A percentile compares a stretch with the other conserved stretches of the same genome.
These are phyloP conservation scores for Thera britannica DNA, from an alignment of 2,888 invertebrate genomes.

Conservation along the genomic window DNA sequence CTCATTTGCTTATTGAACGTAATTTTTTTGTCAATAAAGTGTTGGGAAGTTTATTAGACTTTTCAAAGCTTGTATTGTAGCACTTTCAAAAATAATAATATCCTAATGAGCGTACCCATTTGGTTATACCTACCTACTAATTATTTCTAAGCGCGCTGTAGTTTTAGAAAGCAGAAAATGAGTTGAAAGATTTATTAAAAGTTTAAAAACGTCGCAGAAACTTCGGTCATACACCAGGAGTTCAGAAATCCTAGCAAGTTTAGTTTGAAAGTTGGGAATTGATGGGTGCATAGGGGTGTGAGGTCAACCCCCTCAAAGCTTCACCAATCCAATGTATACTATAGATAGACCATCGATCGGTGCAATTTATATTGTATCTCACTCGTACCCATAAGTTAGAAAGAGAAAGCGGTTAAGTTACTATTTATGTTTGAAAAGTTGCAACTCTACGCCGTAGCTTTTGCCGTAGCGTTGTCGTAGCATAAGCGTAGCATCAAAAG, in stretches of 20 bases:
- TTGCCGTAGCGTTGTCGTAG: background rate
- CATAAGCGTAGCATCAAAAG: conserved; percentile 1
- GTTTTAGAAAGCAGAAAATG: too few species aligned
- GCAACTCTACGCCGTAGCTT: conserved; percentile 2
- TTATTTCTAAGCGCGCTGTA: too few species aligned
- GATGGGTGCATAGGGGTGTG: background rate
- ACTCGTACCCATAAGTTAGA: background rate
- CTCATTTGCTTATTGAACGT: too few species aligned
- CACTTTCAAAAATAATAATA: too few species aligned
- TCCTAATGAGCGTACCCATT: too few species aligned
- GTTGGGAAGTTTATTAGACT: too few species aligned
- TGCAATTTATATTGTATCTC: conserved; percentile 2
- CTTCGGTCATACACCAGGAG: conserved; percentile 9
- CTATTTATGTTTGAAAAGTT: background rate
- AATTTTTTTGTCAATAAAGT: too few species aligned
- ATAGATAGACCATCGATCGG: background rate
- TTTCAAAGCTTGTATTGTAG: too few species aligned
- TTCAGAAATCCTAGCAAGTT: conserved; percentile 4
- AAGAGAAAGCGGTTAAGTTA: background rate
- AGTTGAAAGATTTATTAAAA: background rate
- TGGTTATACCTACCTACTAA: too few species aligned
- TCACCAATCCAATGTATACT: background rate
- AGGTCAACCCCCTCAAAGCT: background rate
- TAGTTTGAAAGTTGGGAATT: conserved; percentile 8
- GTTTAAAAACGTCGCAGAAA: conserved; percentile 12